phyloP scores from a whole-genome alignment of 1,140 invertebrate genomes.

The Drosophila paulistorum region DNA sequence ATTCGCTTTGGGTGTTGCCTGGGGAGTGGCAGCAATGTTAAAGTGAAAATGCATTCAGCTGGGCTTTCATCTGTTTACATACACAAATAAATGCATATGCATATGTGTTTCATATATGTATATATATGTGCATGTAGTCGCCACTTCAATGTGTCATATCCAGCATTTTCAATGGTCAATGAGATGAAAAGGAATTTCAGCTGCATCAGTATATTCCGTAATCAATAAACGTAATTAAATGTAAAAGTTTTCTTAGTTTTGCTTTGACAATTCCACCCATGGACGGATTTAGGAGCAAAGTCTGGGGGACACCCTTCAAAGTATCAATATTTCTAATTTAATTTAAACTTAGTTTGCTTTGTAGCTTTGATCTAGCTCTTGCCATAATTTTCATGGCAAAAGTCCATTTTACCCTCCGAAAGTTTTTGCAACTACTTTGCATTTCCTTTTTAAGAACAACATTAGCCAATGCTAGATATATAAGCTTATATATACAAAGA shows the following conservation, averaged over 20 bases:
- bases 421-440: background rate
- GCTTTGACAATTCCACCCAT: no score
- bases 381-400: no score
- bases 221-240: background rate
- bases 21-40: background rate
- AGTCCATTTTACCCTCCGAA: no score
- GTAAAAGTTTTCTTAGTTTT: background rate
- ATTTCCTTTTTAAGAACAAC: background rate
- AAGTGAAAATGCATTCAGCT: background rate
- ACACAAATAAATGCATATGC: background rate
- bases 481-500: background rate
- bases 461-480: background rate
- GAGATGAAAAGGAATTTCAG: conserved; percentile 1
- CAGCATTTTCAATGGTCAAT: conserved; percentile 21
- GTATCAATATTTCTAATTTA: no score
- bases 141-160: conserved; percentile 53
- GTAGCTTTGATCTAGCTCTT: no score
- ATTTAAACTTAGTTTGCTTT: no score
- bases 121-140: background rate
- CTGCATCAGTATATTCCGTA: background rate
- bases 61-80: background rate
- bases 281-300: no score
- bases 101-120: background rate
- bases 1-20: conserved; percentile 31
- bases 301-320: no score